Percentiles rank a stretch among this genome's conserved stretches.
phyloP scores from a whole-genome alignment of 1,140 invertebrate genomes.

The Lutraria rhynchaena region DNA sequence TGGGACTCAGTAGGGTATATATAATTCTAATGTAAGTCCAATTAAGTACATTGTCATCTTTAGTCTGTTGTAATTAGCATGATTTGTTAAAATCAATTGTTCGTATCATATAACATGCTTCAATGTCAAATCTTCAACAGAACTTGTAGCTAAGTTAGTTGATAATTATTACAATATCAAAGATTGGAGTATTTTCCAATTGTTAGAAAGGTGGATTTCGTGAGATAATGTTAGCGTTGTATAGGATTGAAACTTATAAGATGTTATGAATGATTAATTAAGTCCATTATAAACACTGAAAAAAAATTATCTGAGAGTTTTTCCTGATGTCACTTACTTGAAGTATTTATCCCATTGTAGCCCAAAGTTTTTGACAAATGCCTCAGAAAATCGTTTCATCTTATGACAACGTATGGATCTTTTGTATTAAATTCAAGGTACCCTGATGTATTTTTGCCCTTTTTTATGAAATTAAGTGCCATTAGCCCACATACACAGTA shows the following conservation, averaged over 20 bases:
- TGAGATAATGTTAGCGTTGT: background rate
- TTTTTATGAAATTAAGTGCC: conserved; percentile 24
- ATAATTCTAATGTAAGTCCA: background rate
- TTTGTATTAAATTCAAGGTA: conserved; percentile 16
- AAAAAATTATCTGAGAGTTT: background rate
- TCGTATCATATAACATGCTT: conserved; percentile 34
- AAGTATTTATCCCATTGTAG: conserved; percentile 3
- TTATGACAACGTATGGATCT: conserved; percentile 14
- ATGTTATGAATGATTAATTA: conserved; percentile 39
- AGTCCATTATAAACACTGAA: conserved; percentile 15
- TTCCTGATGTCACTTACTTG: background rate
- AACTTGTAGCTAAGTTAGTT: too few relatives aligned
- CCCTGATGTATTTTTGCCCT: too few relatives aligned
- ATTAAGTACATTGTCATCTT: conserved; percentile 12
- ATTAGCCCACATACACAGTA: conserved; percentile 11
- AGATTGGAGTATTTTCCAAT: too few relatives aligned
- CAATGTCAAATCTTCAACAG: conserved; percentile 41
- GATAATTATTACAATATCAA: conserved; percentile 19
- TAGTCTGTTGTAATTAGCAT: too few relatives aligned
- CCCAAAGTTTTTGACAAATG: conserved; percentile 39
- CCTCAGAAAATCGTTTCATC: conserved; percentile 19
- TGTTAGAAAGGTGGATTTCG: too few relatives aligned
- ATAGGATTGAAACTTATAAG: conserved; percentile 18
- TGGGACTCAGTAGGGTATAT: background rate
- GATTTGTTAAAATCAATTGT: conserved; percentile 47